These are phyloP conservation scores for Platyura marginata DNA, from an alignment of 1,140 invertebrate genomes.

Conservation along the genomic window DNA sequence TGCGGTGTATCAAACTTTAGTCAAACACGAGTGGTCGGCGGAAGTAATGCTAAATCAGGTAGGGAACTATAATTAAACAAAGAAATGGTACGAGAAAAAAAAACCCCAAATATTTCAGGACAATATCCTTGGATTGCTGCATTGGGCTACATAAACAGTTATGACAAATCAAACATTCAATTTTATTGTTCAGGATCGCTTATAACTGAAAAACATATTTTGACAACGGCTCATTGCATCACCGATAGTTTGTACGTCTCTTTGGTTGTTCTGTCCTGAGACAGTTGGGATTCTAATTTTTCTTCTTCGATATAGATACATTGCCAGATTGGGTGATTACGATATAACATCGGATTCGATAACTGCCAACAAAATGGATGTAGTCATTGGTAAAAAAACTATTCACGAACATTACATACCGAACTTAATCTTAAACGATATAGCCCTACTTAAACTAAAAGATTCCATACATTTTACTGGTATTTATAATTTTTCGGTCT, in stretches of 20 bases:
- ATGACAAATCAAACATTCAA: slow-evolving; percentile 22
- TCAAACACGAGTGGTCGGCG: slow-evolving; percentile 24
- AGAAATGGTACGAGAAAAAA: background rate
- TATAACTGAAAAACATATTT: slow-evolving; percentile 46
- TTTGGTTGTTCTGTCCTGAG: slow-evolving; percentile 6
- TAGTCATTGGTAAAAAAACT: slow-evolving; percentile 33
- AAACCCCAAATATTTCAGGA: slow-evolving; percentile 22
- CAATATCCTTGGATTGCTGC: slow-evolving; percentile 55
- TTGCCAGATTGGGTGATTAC: slow-evolving; percentile 53
- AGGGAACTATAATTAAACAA: slow-evolving; percentile 2
- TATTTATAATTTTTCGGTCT: slow-evolving; percentile 17
- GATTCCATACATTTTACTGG: slow-evolving; percentile 33
- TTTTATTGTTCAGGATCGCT: slow-evolving; percentile 68
- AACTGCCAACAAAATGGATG: slow-evolving; percentile 39
- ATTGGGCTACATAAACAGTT: slow-evolving; percentile 37
- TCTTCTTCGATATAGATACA: slow-evolving; percentile 29
- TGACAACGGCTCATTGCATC: slow-evolving; percentile 76
- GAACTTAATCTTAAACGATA: slow-evolving; percentile 47
- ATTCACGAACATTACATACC: slow-evolving; percentile 48
- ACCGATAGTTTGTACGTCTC: slow-evolving; percentile 10
- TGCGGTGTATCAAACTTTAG: slow-evolving; percentile 18
- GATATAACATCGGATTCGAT: slow-evolving; percentile 39
- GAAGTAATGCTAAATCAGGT: slow-evolving; percentile 17
- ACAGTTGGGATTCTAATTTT: no score
- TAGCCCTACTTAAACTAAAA: slow-evolving; percentile 48